Percentiles rank a stretch among this genome's conserved stretches.
Evolutionary conservation across 2,113 vertebrate species (phyloP).

Genomic region (Platysternon megacephalum): DNA sequence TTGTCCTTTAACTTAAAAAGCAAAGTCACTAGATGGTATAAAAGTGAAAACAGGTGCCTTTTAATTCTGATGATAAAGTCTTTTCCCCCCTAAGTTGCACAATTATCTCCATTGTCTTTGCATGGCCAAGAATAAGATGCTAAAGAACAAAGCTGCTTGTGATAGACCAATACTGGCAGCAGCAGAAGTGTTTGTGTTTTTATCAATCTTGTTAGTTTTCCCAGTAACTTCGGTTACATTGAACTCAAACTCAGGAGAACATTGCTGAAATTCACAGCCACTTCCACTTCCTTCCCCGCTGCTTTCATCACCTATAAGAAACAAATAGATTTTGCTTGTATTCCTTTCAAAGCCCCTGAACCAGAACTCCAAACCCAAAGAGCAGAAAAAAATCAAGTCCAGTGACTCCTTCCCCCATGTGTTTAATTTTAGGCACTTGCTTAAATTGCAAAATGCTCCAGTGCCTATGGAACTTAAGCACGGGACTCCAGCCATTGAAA

Average conservation of each 20-base stretch:
- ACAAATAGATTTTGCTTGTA: not conserved
- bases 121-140: constrained; percentile 74
- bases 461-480: fast-evolving
- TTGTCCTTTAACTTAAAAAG: constrained; percentile 84
- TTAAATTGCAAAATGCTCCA: fast-evolving
- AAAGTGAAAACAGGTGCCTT: constrained; percentile 82
- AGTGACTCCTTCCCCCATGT: not conserved
- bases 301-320: constrained; percentile 82
- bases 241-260: constrained; percentile 85
- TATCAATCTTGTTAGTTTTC: constrained; percentile 61
- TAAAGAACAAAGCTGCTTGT: constrained; percentile 65
- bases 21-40: constrained; percentile 83
- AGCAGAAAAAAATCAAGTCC: not conserved
- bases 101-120: constrained; percentile 87
- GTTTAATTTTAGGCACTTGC: not conserved
- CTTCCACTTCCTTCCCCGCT: constrained; percentile 94
- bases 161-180: constrained; percentile 48
- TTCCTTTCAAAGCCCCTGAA: not conserved
- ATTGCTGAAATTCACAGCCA: constrained; percentile 87
- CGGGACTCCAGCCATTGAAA: fast-evolving
- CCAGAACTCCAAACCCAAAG: fast-evolving
- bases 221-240: constrained; percentile 79
- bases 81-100: constrained; percentile 31
- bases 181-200: constrained; percentile 49
- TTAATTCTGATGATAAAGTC: constrained; percentile 74